Evolutionary conservation across 1,140 invertebrate species (phyloP), one percentile per base, ranked within the genome.

Genomic region (Aphaenogaster floridana): DNA sequence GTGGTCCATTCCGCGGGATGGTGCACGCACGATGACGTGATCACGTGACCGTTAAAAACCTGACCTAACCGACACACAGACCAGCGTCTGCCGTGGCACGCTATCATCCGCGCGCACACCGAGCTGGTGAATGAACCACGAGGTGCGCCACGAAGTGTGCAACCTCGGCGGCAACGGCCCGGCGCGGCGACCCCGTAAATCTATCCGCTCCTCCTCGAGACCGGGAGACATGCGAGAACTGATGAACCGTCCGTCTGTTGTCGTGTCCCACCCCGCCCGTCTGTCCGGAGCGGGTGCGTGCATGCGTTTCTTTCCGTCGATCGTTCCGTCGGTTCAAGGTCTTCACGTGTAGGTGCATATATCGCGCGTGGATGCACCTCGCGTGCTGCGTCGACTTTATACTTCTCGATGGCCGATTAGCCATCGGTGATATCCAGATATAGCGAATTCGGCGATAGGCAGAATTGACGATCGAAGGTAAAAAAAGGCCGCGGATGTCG

Each of bases 11-110:
- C 88, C 90, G 72, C 71, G 83, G 74, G 63, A 79, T 86, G 88
- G 84, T 88, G 90, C 93, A 94, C 93, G 93, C 93, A 93, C 92
- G 93, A 93, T 94, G 92, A 94, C 93, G 93, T 91, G 93, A 93
- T 91, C 93, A 94, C 93, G 93, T 93, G 93, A 94, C 92, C 93
- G 91, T 93, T 93, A 93, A 92, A 94, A 94, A 93, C 93, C 92
- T 94, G 93, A 94, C 93, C 93, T 93, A 93, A 93, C 92, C 89
- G 88, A 90, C 88, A 84, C 45, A 28, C 76, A 52, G 71, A 72
- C 77, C 77, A 45, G 66, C 57, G 72, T 45, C 66, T 17, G 80
- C 50, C 64, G 57, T 68, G 89, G 90, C 92, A 92, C 91, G 92
- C 91, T 90, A 92, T 92, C 89, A 88, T 92, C 86, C 88, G 81